Evolutionary conservation across 2,888 invertebrate species (phyloP), one percentile per base, ranked within the genome.

Genomic region (Alviniconcha strummeri): DNA sequence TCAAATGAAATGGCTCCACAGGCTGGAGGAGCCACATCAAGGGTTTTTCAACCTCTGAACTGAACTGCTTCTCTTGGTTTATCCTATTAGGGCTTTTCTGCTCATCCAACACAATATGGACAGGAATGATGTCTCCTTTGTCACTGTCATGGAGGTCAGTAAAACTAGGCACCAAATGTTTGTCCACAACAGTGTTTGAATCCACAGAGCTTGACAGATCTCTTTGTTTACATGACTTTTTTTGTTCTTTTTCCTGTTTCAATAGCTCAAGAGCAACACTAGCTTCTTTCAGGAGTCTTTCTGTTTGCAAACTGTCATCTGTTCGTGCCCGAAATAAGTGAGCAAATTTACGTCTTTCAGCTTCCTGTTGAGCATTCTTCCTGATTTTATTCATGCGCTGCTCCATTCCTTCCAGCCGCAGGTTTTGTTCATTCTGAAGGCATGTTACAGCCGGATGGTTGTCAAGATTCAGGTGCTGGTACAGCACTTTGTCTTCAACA

Each of bases 101-200:
- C 36, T 36, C 36, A 36, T 36, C 36, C 36, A 36, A 87, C 67
- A 90, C 85, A 85, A 90, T 87, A 74, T 88, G 88, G 9, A 91
- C 91, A 71, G 91, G 91, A 85, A 91, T 90, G 85, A 91, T 89
- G 85, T 91, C 91, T 88, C 91, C 91, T 88, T 88, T 84, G 83
- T 91, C 91, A 13, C 84, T 88, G 64, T 87, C 86, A 72, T 83
- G 83, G 36, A 36, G 36, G 36, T 36, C 1, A 36, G 36, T 36
- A 36, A 36, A 36, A 36, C 36, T 36, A 36, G 36, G 36, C 36
- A 36, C 36, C 36, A 36, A 36, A 36, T 36, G 36, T 36, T 36
- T 36, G 36, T 36, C 36, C 3, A 36, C 36, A 36, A 36, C 36
- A 36, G 74, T 36, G 5, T 57, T 13, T 71, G 67, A 36, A 17